Base-by-base conservation (phyloP, 2,888 invertebrate genomes). In the Galerucella nymphaeae region DNA sequence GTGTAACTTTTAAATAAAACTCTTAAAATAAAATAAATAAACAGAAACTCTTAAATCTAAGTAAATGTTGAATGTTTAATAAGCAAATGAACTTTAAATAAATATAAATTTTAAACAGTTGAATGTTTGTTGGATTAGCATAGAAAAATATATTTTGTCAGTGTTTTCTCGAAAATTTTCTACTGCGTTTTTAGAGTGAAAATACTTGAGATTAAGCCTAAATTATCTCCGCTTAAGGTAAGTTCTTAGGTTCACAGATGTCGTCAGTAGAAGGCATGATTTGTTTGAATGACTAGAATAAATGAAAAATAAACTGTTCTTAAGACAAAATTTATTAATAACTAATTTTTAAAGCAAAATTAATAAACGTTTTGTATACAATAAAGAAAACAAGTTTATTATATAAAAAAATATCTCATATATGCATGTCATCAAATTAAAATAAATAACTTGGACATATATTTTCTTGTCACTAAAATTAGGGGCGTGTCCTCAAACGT, bases 131-230 rank as follows among this genome's bases (percentile, higher is more conserved):
- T 73, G 71, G 66, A 71, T 55, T 72, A 75, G 70, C 57, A 75
- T 72, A 78, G 65, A 74, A 73, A 69, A 74, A 53, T 71, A 66
- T 76, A 77, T 78, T 78, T 76, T 75, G 69, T 74, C 77, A 76
- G 79, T 78, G 79, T 76, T 74, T 76, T 77, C 72, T 74, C 57
- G 58, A 68, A 70, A 62, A 74, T 75, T 76, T 76, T 75, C 67
- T 74, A 76, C 67, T 20, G 71, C 71, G 71, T 72, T 75, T 75
- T 71, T 70, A 75, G 71, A 71, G 77, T 68, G 72, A 62, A 71
- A 76, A 72, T 69, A 71, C 72, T 72, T 50, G 58, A 65, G 59
- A 59, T n/a, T 16, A 61, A 61, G 72, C 68, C 57, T 63, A 63
- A 67, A 50, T 73, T 53, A 30, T 61, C 55, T 72, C 64, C 57